A percentile compares a stretch with the other conserved stretches of the same genome.
phyloP scores from a whole-genome alignment of 2,113 vertebrate species.

The Polypterus senegalus region DNA sequence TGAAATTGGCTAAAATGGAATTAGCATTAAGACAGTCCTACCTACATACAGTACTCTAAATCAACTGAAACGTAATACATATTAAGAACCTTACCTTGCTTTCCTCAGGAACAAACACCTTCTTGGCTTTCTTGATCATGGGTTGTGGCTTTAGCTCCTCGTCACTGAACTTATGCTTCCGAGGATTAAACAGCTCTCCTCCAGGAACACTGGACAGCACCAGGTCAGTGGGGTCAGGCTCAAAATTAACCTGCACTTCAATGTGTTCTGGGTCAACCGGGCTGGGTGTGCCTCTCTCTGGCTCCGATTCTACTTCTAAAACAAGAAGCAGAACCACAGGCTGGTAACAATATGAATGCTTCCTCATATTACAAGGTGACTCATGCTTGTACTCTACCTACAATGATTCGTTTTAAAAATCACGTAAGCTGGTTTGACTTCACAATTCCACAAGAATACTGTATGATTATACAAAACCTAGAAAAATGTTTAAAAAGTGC shows the following conservation, averaged over 20 bases:
- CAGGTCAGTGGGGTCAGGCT: conserved; percentile 87
- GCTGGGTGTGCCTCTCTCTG: conserved; percentile 62
- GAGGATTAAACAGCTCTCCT: conserved; percentile 90
- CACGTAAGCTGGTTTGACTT: too few relatives aligned
- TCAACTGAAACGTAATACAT: too few relatives aligned
- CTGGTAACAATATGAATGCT: not conserved
- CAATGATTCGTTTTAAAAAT: too few relatives aligned
- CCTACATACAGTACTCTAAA: too few relatives aligned
- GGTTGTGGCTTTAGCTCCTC: conserved; percentile 95
- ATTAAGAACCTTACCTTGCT: conserved; percentile 63
- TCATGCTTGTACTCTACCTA: too few relatives aligned
- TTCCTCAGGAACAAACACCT: conserved; percentile 84
- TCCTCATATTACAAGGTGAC: not conserved
- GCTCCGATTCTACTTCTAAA: conserved; percentile 51
- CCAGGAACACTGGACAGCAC: conserved; percentile 92
- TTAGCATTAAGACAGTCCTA: too few relatives aligned
- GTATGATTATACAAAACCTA: too few relatives aligned
- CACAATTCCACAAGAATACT: too few relatives aligned
- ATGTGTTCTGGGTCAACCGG: conserved; percentile 76
- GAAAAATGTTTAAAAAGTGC: too few relatives aligned
- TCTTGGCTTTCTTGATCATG: conserved; percentile 98
- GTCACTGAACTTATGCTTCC: conserved; percentile 89
- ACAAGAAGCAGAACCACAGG: conserved; percentile 34
- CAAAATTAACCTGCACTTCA: conserved; percentile 86
- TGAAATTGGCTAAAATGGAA: too few relatives aligned